These are phyloP conservation scores for Xiphophorus hellerii DNA, from an alignment of 2,113 vertebrate species.

Conservation along the genomic window DNA sequence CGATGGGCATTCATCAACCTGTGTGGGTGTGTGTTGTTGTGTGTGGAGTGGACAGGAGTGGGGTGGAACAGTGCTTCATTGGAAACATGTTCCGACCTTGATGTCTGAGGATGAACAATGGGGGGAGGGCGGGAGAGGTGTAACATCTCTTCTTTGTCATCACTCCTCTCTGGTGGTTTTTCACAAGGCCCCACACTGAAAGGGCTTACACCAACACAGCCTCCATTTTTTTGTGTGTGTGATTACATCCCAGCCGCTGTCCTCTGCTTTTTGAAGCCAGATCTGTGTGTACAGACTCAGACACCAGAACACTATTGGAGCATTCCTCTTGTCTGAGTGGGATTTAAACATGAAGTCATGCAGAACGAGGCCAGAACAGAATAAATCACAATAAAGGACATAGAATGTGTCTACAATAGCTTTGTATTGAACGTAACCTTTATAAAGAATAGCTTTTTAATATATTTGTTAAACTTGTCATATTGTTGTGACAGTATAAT, in stretches of 20 bases:
- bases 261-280: constrained; percentile 35
- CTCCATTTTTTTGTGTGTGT: constrained; percentile 28
- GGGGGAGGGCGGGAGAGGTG: constrained; percentile 66
- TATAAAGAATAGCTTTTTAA: too few relatives aligned
- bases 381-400: neutral
- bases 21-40: constrained; percentile 25
- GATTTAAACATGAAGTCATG: constrained; percentile 60
- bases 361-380: constrained; percentile 26
- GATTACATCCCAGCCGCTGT: constrained; percentile 35
- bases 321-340: constrained; percentile 59
- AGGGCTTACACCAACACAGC: constrained; percentile 42
- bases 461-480: too few relatives aligned
- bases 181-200: constrained; percentile 34
- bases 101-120: constrained; percentile 62
- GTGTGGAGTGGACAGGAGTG: constrained; percentile 44
- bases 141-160: constrained; percentile 78
- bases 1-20: constrained; percentile 42
- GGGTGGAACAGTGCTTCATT: constrained; percentile 58
- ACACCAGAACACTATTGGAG: constrained; percentile 65
- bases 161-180: constrained; percentile 66
- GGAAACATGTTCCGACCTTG: constrained; percentile 71
- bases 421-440: too few relatives aligned
- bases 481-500: too few relatives aligned
- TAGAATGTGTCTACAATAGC: too few relatives aligned
- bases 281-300: constrained; percentile 54